Evolutionary conservation across 2,888 invertebrate genomes (phyloP).

Genomic region (Ptilodon capucinus): DNA sequence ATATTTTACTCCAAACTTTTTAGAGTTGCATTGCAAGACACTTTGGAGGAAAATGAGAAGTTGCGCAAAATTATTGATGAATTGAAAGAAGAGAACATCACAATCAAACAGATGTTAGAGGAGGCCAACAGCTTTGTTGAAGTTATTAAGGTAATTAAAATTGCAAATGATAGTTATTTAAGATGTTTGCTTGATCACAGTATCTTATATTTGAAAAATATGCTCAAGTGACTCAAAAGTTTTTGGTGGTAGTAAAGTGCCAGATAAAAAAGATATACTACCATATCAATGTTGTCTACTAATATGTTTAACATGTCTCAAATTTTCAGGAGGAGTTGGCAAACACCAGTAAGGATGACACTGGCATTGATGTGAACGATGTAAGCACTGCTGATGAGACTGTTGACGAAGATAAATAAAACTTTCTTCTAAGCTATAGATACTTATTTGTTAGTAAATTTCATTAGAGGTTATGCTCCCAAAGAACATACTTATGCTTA

Average conservation of each 20-base stretch:
- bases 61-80: slow-evolving; percentile 74
- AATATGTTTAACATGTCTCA: not conserved
- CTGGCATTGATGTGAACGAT: slow-evolving; percentile 78
- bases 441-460: not conserved
- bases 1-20: slow-evolving; percentile 19
- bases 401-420: slow-evolving; percentile 28
- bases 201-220: too few relatives aligned
- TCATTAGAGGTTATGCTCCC: not conserved
- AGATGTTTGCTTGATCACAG: too few relatives aligned
- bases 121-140: slow-evolving; percentile 89
- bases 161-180: too few relatives aligned
- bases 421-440: slow-evolving; percentile 6
- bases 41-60: slow-evolving; percentile 87
- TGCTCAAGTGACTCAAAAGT: too few relatives aligned
- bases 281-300: too few relatives aligned
- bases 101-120: slow-evolving; percentile 87
- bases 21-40: slow-evolving; percentile 86
- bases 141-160: slow-evolving; percentile 84
- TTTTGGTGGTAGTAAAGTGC: too few relatives aligned
- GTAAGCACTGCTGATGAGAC: slow-evolving; percentile 72
- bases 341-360: slow-evolving; percentile 80
- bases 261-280: too few relatives aligned
- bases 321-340: slow-evolving; percentile 83
- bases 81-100: slow-evolving; percentile 85
- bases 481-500: not conserved